Evolutionary conservation across 2,888 invertebrate genomes (phyloP).

Genomic region (Melangyna quadrimaculata): DNA sequence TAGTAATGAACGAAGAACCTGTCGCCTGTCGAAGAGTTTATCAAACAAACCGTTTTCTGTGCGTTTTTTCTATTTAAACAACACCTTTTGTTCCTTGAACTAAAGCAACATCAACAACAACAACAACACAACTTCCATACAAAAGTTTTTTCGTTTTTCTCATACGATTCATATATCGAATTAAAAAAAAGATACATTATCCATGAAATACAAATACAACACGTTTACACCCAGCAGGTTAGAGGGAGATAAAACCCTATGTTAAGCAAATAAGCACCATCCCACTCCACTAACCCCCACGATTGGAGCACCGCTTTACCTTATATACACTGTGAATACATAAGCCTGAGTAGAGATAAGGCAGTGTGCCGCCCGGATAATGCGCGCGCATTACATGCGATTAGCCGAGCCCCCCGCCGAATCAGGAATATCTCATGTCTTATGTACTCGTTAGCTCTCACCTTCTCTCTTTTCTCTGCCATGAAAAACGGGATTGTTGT

Average conservation of each 20-base stretch:
- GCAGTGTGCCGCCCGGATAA: slow-evolving; percentile 78
- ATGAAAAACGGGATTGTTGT: background rate
- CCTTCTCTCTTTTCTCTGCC: background rate
- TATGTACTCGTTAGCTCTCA: slow-evolving; percentile 51
- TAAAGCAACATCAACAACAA: background rate
- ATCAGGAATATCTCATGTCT: slow-evolving; percentile 56
- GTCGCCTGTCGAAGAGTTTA: slow-evolving; percentile 34
- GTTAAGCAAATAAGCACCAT: slow-evolving; percentile 49
- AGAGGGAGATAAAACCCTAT: slow-evolving; percentile 63
- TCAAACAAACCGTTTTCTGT: slow-evolving; percentile 37
- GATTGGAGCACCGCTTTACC: slow-evolving; percentile 67
- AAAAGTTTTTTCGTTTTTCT: background rate
- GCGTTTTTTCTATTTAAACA: slow-evolving; percentile 10
- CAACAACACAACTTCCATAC: background rate
- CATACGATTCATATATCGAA: background rate
- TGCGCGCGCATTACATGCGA: slow-evolving; percentile 82
- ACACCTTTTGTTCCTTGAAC: slow-evolving; percentile 29
- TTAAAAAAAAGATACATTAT: slow-evolving; percentile 61
- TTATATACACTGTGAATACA: slow-evolving; percentile 36
- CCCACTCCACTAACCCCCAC: slow-evolving; percentile 63
- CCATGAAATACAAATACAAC: slow-evolving; percentile 38
- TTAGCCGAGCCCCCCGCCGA: slow-evolving; percentile 76
- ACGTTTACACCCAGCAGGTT: background rate
- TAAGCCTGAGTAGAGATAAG: slow-evolving; percentile 75
- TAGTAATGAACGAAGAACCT: slow-evolving; percentile 13